Conservation (phyloP, 2,797 vertebrate species). For the Gymnothorax javanicus region DNA sequence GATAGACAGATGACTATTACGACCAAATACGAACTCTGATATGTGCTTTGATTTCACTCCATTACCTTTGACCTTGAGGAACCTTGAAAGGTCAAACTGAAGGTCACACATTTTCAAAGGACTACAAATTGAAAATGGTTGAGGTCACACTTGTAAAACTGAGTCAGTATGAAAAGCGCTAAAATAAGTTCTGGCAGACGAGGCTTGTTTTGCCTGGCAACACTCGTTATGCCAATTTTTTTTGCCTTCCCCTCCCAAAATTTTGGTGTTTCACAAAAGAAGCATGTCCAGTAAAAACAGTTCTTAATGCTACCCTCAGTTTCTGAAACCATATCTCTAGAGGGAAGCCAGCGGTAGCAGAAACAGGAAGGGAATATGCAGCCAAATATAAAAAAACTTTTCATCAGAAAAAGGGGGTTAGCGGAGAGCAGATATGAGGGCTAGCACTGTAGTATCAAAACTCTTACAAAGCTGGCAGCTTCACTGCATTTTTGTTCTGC, state of each 20-base stretch:
- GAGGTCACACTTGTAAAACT: too few relatives aligned
- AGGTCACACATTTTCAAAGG: too few relatives aligned
- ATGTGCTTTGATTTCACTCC: too few relatives aligned
- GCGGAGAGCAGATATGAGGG: background rate
- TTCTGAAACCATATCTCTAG: conserved; percentile 31
- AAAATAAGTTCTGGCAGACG: too few relatives aligned
- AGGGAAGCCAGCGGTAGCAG: background rate
- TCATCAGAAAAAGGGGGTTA: background rate
- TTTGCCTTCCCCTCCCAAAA: background rate
- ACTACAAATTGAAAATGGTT: too few relatives aligned
- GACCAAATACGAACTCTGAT: too few relatives aligned
- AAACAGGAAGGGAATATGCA: background rate
- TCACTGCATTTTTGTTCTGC: background rate
- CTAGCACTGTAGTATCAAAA: background rate
- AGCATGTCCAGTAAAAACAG: conserved; percentile 23
- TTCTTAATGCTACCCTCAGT: background rate
- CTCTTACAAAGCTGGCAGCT: background rate
- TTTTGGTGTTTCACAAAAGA: background rate
- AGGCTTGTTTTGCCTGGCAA: too few relatives aligned
- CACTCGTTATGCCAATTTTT: too few relatives aligned
- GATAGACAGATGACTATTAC: too few relatives aligned
- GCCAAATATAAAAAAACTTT: background rate
- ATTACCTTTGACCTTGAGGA: too few relatives aligned
- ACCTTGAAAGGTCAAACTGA: too few relatives aligned
- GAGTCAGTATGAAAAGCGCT: too few relatives aligned